Evolutionary conservation across 2,888 invertebrate species (phyloP).

Genomic region (Heliconius charithonia): DNA sequence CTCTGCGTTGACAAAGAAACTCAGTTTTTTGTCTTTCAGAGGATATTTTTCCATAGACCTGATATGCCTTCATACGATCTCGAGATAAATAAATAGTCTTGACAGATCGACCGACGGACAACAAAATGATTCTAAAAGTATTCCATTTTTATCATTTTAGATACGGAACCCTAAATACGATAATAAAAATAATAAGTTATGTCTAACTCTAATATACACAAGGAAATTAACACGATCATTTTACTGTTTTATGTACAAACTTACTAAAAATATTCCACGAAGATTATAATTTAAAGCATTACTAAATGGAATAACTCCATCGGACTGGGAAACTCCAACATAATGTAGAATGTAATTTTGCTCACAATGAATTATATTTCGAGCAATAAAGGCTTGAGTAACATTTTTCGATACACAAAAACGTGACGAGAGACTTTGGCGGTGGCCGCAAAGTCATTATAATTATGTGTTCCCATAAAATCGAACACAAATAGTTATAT

Average conservation of each 20-base stretch:
- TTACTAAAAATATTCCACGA: not conserved
- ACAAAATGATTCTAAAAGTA: too few species aligned
- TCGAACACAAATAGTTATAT: slow-evolving; percentile 52
- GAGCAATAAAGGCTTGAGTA: slow-evolving; percentile 63
- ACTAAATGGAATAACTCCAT: slow-evolving; percentile 25
- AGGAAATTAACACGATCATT: not conserved
- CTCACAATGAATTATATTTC: slow-evolving; percentile 64
- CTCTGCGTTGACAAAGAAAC: too few species aligned
- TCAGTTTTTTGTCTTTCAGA: too few species aligned
- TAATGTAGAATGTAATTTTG: slow-evolving; percentile 60
- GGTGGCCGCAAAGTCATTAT: slow-evolving; percentile 59
- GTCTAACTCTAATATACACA: not conserved
- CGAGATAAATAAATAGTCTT: too few species aligned
- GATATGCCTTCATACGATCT: too few species aligned
- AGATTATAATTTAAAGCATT: not conserved
- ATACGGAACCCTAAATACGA: too few species aligned
- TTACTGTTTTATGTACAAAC: not conserved
- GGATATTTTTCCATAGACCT: too few species aligned
- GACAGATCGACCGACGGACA: too few species aligned
- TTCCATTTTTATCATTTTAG: too few species aligned
- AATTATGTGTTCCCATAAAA: slow-evolving; percentile 66
- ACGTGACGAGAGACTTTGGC: slow-evolving; percentile 68
- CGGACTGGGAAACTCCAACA: slow-evolving; percentile 38
- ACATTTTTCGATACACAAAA: slow-evolving; percentile 55
- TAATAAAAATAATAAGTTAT: not conserved